Base-by-base conservation (phyloP, 2,113 vertebrate species). In the Menura novaehollandiae region DNA sequence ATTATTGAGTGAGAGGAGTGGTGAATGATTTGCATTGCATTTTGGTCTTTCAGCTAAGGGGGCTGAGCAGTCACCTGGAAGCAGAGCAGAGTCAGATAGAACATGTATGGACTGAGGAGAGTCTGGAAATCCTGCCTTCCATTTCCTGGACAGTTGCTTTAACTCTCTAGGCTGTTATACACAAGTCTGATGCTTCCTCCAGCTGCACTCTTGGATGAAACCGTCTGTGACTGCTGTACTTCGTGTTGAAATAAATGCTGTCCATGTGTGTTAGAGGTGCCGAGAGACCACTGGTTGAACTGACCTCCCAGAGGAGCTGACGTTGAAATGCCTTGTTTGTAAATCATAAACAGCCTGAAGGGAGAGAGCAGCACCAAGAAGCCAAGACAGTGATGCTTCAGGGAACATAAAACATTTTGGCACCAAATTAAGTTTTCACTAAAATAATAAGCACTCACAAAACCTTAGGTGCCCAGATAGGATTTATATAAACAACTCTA, bases 181-280 rank as follows among this genome's bases (percentile, higher is more conserved):
- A 85, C 33, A 75, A 76, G 53, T 41, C 82, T 93, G 91, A 96
- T 96, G 82, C 44, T 88, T 97, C 76, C 67, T 97, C 79, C 94
- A 93, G 92, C 82, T 95, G 94, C 88, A 93, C n/a, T 83, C 84
- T 58, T 77, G 55, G 88, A 92, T 67, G 59, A 95, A 95, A 95
- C 83, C 55, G 28, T 20, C 94, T 93, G 75, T 93, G 83, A 85
- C 88, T 90, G 78, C 53, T 88, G 58, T 76, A 80, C 41, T 91
- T 85, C 11, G n/a, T 88, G 52, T 4, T 79, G 88, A 96, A 94
- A 88, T 85, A 88, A 96, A 96, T 76, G 53, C 62, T 79, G 53
- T 73, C 79, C 82, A 72, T 83, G 78, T 85, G 60, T 76, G 68
- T 58, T 59, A 81, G 68, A 78, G 55, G 47, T 89, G 79, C 43